Base-by-base conservation (phyloP, 1,140 invertebrate genomes). In the Zophobas morio region DNA sequence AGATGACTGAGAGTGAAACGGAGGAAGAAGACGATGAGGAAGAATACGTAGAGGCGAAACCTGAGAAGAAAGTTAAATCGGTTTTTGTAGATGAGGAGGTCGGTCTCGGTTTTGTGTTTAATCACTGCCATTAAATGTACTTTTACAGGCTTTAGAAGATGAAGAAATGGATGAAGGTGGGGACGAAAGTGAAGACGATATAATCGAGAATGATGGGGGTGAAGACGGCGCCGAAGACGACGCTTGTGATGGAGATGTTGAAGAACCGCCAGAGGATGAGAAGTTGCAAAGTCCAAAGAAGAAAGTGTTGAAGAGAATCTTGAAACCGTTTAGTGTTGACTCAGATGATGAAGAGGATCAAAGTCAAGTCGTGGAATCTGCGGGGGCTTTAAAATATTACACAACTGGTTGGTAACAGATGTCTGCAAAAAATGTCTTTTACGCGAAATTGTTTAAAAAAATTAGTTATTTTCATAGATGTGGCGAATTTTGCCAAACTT, bases 1-100 rank as follows among this genome's bases (percentile, higher is more conserved):
- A 82, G 70, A 73, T 77, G 6, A 81, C 84, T 75, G 84, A 88
- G 79, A 81, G 84, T 73, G 84, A 88, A 79, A 80, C 83, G 76
- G 83, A 83, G 76, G 81, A 82, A 37, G 75, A 82, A 35, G 82
- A 84, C 53, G 81, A 85, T 77, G 82, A 84, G 74, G 79, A 84
- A 49, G 70, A 85, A 46, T 80, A 81, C 63, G 78, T 82, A 35
- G 76, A 82, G 6, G 34, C 79, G 32, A 60, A 60, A 40, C 60
- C 39, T 5, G 72, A 83, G 39, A 81, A 83, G 78, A 73, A 49
- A 75, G 78, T 73, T n/a, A 84, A 82, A 76, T 82, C 80, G 8
- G 79, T 33, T 39, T 83, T 84, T 79, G 6, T 84, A 33, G 80
- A 85, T 75, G 78, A 82, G 39, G 84, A 84, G 78, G 82, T 78